These are phyloP conservation scores for Heliconius himera DNA, from an alignment of 1,140 invertebrate genomes.

Conservation along the genomic window DNA sequence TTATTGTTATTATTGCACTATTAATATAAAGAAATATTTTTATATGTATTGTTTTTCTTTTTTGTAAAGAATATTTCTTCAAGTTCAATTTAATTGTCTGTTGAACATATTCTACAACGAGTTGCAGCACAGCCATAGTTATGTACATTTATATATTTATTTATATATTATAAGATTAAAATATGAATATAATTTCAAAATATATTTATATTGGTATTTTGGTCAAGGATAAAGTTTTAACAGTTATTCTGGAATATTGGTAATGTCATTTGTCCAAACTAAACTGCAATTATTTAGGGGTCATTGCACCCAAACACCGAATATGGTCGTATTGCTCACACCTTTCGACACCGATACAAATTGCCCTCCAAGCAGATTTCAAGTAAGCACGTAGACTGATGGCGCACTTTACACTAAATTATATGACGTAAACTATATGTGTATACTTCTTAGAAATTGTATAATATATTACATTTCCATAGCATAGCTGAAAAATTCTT, in stretches of 20 bases:
- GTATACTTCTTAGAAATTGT: background rate
- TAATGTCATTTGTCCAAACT: constrained; percentile 23
- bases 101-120: too few species aligned
- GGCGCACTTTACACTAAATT: constrained; percentile 4
- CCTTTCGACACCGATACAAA: constrained; percentile 37
- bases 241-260: background rate
- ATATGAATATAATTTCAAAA: too few species aligned
- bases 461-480: background rate
- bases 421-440: constrained; percentile 2
- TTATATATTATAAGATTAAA: too few species aligned
- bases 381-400: constrained; percentile 27
- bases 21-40: too few species aligned
- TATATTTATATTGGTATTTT: background rate
- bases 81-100: too few species aligned
- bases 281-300: constrained; percentile 34
- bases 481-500: background rate
- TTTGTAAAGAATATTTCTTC: too few species aligned
- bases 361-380: constrained; percentile 28
- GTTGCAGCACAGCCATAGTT: too few species aligned
- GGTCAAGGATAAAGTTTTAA: background rate
- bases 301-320: constrained; percentile 39
- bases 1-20: too few species aligned
- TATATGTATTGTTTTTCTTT: too few species aligned
- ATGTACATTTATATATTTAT: too few species aligned
- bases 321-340: constrained; percentile 25